A percentile compares a stretch with the other conserved stretches of the same genome.
These are phyloP conservation scores for Andrena praecox DNA, from an alignment of 2,888 invertebrate species.

Conservation along the genomic window DNA sequence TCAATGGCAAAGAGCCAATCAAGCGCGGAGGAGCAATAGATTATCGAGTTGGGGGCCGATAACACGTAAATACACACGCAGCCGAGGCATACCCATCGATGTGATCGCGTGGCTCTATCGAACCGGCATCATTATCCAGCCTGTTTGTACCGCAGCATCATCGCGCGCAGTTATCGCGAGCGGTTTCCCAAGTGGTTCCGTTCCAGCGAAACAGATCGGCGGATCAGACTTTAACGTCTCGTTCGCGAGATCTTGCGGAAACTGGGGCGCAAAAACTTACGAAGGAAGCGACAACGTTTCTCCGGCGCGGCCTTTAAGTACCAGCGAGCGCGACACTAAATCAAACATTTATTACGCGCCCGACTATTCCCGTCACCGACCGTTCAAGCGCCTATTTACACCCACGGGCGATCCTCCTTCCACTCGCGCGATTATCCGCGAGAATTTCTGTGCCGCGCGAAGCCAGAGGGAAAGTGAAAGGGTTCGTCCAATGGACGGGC, in stretches of 20 bases:
- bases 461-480: conserved; percentile 44
- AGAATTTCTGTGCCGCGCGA: conserved; percentile 1
- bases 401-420: conserved; percentile 6
- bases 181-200: conserved; percentile 10
- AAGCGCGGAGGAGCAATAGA: conserved; percentile 48
- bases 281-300: no score
- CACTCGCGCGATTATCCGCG: conserved; percentile 12
- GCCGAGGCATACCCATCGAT: conserved; percentile 1
- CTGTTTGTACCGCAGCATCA: conserved; percentile 43
- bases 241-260: not conserved
- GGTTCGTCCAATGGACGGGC: conserved; percentile 8
- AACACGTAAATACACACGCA: conserved; percentile 44
- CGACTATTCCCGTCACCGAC: not conserved
- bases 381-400: not conserved
- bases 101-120: conserved; percentile 21
- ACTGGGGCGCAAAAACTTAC: conserved; percentile 9
- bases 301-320: no score
- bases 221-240: conserved; percentile 20
- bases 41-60: conserved; percentile 48
- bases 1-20: conserved; percentile 62
- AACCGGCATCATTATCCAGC: conserved; percentile 50
- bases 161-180: conserved; percentile 28
- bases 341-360: conserved; percentile 7
- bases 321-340: not conserved
- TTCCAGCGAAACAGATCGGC: not conserved